Evolutionary conservation across 2,888 invertebrate genomes (phyloP), one percentile per base, ranked within the genome.

Genomic region (Abrostola triplasia): DNA sequence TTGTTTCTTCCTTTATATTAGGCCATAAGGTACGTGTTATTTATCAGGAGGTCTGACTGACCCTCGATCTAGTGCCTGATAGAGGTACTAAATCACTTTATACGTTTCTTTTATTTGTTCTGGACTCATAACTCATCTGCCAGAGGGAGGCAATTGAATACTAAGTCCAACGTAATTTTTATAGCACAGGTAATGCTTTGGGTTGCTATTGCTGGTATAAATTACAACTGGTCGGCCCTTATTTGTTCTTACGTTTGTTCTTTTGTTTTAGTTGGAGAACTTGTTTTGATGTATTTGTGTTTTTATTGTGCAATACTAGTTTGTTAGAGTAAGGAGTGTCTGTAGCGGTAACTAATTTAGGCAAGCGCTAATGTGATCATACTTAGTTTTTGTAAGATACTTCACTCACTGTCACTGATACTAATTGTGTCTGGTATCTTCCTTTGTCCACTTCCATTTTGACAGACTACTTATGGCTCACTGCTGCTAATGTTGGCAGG

Each of bases 31-130:
- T 47, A 47, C 44, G 13, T 24, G 74, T 76, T 73, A 83, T 79
- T 80, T 79, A 83, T 79, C 64, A 66, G 24, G 13, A 65, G 77
- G 73, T 63, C 70, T 64, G 62, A 59, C 59, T 70, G 78, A 70
- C 76, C 76, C 76, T 62, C 74, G 77, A 80, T 78, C 73, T 74
- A 73, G 74, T 57, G 52, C 62, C 50, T 72, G 81, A 82, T 83
- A 79, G 78, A 64, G 70, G 70, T 49, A 38, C 67, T 84, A 78
- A 80, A 83, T 84, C 83, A 80, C 75, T 72, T 68, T 64, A 72
- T 73, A 78, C 65, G 77, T 71, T 79, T 77, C 77, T 78, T 84
- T 84, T 82, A 82, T 83, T 83, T 82, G 83, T 84, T 81, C 77
- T 68, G 13, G 47, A 54, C 44, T 68, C 76, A 79, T 82, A 70